Evolutionary conservation across 2,113 vertebrate genomes (phyloP), one percentile per base, ranked within the genome.

Genomic region (Hyperopisus bebe): DNA sequence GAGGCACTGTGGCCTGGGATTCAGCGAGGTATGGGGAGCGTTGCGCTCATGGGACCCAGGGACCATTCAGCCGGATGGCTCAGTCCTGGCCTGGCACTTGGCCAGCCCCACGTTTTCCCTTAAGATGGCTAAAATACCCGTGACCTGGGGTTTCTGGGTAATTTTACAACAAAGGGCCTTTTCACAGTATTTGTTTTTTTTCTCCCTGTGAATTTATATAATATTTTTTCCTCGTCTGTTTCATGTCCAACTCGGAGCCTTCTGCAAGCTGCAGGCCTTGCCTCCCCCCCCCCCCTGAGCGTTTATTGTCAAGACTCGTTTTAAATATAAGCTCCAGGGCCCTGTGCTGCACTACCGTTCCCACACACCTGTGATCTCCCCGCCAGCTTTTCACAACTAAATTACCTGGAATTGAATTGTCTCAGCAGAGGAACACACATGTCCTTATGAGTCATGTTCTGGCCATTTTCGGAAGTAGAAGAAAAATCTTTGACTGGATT

Each of bases 1-100:
- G 88, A 96, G 98, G 92, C 98, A 99, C 89, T 98, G 97, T 8
- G 98, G 98, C 62, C 96, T 99, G 50, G 98, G 98, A 5, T 99
- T 99, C 94, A 98, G 95, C 88, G 98, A 99, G 97, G 98, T 98
- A 96, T 92, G 93, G 24, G 9, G 19, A 8, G 35, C 0, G 21
- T 66, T 8, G 10, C 3, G 13, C 24, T 48, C 83, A 8, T 31
- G 66, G 7, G 27, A 31, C 35, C 35, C 35, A 5, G 11, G 74
- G 13, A 80, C 74, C 35, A 17, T 80, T 39, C 74, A 19, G 3
- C 13, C 15, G 17, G 15, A 19, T 42, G 35, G 11, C 39, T 31
- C 10, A 70, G 66, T 74, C 66, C 4, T 74, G 27, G 66, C 66
- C 31, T 27, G 31, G 66, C 5, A 3, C 9, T 13, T 42, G 19